These are phyloP conservation scores for Apis florea DNA, from an alignment of 1,140 invertebrate genomes.

Conservation along the genomic window DNA sequence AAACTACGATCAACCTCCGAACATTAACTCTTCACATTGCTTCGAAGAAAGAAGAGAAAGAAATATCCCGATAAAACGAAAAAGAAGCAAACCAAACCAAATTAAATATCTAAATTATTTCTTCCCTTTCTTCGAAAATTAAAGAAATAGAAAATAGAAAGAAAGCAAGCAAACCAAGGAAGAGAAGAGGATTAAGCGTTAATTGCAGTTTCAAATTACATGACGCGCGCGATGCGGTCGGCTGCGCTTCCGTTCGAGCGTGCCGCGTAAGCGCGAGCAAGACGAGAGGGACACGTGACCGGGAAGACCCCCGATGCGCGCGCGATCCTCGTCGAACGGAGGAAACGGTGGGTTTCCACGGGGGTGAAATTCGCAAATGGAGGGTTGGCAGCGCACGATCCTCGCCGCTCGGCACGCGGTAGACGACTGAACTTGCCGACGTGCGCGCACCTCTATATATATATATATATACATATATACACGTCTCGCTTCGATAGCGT, in stretches of 20 bases:
- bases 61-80: background rate
- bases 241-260: conserved; percentile 57
- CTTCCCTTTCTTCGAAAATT: background rate
- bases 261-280: conserved; percentile 10
- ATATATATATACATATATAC: conserved; percentile 71
- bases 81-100: background rate
- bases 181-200: background rate
- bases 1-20: too few species aligned
- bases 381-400: conserved; percentile 62
- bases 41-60: background rate
- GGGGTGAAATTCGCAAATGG: conserved; percentile 12
- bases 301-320: conserved; percentile 1
- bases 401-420: conserved; percentile 70
- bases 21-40: too few species aligned
- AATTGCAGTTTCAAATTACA: conserved; percentile 30
- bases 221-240: conserved; percentile 46
- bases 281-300: conserved; percentile 53
- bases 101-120: background rate
- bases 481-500: conserved; percentile 67
- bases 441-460: conserved; percentile 71
- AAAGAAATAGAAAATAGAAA: background rate
- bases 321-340: conserved; percentile 30
- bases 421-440: conserved; percentile 70
- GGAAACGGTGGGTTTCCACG: background rate
- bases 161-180: background rate